Percentiles rank a stretch among this genome's conserved stretches.
These are phyloP conservation scores for Sesia bembeciformis DNA, from an alignment of 2,888 invertebrate genomes.

Conservation along the genomic window DNA sequence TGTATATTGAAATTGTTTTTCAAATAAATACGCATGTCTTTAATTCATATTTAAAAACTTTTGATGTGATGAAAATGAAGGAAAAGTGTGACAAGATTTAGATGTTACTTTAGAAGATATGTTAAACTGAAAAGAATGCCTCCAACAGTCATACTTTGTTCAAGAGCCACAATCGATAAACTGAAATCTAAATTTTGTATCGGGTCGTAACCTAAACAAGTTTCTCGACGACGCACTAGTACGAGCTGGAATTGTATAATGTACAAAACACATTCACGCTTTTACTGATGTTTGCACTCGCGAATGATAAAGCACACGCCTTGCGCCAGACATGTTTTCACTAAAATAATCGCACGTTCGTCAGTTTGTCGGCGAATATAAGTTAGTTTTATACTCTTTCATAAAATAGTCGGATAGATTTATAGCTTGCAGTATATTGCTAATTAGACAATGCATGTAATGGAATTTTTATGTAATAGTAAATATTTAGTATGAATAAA, in stretches of 20 bases:
- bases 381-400: background rate
- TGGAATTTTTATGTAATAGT: no score
- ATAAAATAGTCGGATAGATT: no score
- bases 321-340: conserved; percentile 36
- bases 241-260: conserved; percentile 29
- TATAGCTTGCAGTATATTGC: no score
- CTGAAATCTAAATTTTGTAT: conserved; percentile 11
- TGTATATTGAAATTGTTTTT: background rate
- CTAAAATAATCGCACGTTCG: conserved; percentile 28
- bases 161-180: background rate
- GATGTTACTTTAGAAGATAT: no score
- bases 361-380: conserved; percentile 7
- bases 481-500: no score
- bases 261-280: conserved; percentile 20
- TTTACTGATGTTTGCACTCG: conserved; percentile 46
- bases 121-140: no score
- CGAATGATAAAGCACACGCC: conserved; percentile 52
- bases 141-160: no score
- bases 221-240: conserved; percentile 13
- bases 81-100: no score
- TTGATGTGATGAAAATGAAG: no score
- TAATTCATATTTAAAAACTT: no score
- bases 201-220: conserved; percentile 17
- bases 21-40: no score
- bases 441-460: no score